Percentiles rank a stretch among this genome's conserved stretches.
phyloP scores from a whole-genome alignment of 2,888 invertebrate genomes.

The Drymonia ruficornis region DNA sequence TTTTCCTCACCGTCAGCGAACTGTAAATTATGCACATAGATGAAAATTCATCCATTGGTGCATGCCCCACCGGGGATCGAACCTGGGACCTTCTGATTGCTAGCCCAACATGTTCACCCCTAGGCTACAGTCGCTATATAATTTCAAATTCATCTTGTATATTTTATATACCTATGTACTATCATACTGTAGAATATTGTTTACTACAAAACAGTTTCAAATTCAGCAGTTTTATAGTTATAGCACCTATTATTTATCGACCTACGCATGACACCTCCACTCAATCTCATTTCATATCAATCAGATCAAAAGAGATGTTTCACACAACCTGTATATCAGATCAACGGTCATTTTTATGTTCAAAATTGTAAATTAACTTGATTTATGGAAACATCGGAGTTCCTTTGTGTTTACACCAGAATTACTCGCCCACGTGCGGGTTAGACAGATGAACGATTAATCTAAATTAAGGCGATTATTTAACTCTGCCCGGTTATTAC shows the following conservation, averaged over 20 bases:
- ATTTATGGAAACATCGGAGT: slow-evolving; percentile 48
- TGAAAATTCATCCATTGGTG: too few relatives aligned
- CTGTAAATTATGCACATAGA: too few relatives aligned
- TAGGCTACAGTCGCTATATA: too few relatives aligned
- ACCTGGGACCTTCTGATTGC: too few relatives aligned
- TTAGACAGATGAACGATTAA: slow-evolving; percentile 63
- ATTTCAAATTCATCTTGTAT: too few relatives aligned
- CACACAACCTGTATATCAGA: neutral
- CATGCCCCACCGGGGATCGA: too few relatives aligned
- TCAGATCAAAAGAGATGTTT: slow-evolving; percentile 5
- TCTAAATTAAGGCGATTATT: slow-evolving; percentile 72
- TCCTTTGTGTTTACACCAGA: slow-evolving; percentile 40
- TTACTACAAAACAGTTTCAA: too few relatives aligned
- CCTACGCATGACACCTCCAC: too few relatives aligned
- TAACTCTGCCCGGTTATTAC: slow-evolving; percentile 65
- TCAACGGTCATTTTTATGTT: neutral
- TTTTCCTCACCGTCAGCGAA: too few relatives aligned
- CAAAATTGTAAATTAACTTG: slow-evolving; percentile 42
- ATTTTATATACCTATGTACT: too few relatives aligned
- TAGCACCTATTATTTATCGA: neutral
- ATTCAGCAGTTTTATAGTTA: neutral
- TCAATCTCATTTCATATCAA: neutral
- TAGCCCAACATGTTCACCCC: too few relatives aligned
- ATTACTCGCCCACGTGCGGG: slow-evolving; percentile 53
- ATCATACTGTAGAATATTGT: too few relatives aligned